Percentiles rank a stretch among this genome's conserved stretches.
These are phyloP conservation scores for Plebejus melissa DNA, from an alignment of 2,888 invertebrate genomes.

Conservation along the genomic window DNA sequence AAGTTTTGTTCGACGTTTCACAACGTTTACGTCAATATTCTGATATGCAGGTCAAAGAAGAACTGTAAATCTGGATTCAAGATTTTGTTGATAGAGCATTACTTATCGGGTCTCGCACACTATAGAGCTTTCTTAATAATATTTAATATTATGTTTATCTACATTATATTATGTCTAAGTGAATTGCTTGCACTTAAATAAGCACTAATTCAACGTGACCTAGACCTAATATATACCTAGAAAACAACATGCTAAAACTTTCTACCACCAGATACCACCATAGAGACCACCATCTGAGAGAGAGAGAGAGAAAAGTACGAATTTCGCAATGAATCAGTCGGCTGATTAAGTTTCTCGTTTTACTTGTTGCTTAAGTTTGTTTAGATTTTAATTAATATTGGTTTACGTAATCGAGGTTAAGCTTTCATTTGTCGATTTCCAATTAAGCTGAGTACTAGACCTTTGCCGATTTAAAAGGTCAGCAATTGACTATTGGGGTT, in stretches of 20 bases:
- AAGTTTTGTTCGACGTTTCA: too few relatives aligned
- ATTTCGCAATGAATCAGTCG: slow-evolving; percentile 7
- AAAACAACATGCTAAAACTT: background rate
- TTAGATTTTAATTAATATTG: slow-evolving; percentile 26
- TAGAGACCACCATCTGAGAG: too few relatives aligned
- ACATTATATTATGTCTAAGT: too few relatives aligned
- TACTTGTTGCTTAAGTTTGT: slow-evolving; percentile 23
- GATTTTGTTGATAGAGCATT: too few relatives aligned
- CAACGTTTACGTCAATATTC: too few relatives aligned
- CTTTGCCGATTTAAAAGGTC: slow-evolving; percentile 21
- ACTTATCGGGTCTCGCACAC: too few relatives aligned
- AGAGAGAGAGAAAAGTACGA: background rate
- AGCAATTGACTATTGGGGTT: background rate
- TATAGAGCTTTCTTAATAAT: too few relatives aligned
- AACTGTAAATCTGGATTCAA: too few relatives aligned
- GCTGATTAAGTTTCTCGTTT: slow-evolving; percentile 8
- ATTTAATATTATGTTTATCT: too few relatives aligned
- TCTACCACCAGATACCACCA: too few relatives aligned
- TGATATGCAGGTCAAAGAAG: too few relatives aligned
- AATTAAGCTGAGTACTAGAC: slow-evolving; percentile 14
- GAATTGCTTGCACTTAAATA: background rate
- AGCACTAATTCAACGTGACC: background rate
- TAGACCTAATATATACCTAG: background rate
- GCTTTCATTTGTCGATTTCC: slow-evolving; percentile 12
- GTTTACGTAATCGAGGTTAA: slow-evolving; percentile 24